Evolutionary conservation across 2,888 invertebrate species (phyloP).

Genomic region (Temnothorax rugatulus): DNA sequence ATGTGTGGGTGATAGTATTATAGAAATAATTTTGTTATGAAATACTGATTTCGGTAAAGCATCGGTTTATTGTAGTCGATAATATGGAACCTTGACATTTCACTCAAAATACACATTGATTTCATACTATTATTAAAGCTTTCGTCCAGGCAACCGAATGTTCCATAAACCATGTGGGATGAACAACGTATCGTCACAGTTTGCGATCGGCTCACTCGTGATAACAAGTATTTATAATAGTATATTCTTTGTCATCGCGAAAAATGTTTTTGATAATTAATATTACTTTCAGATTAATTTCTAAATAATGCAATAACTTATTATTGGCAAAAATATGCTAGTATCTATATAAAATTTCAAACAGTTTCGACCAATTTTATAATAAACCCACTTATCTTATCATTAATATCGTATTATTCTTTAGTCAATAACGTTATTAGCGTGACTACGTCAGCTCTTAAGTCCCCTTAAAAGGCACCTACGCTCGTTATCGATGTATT

Average conservation of each 20-base stretch:
- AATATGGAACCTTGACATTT: conserved; percentile 47
- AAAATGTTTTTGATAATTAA: background rate
- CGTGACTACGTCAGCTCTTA: background rate
- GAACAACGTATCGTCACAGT: background rate
- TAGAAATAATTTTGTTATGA: background rate
- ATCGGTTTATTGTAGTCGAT: conserved; percentile 31
- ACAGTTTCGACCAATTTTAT: background rate
- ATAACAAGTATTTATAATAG: background rate
- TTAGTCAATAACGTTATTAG: background rate
- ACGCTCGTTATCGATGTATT: background rate
- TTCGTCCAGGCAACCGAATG: conserved; percentile 7
- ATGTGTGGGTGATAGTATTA: background rate
- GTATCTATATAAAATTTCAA: background rate
- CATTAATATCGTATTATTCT: background rate
- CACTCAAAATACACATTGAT: conserved; percentile 37
- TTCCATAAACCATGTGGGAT: conserved; percentile 1
- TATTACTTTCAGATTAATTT: background rate
- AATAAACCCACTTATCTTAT: background rate
- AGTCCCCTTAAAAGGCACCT: background rate
- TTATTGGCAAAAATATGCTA: background rate
- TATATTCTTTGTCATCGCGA: background rate
- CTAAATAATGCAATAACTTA: background rate
- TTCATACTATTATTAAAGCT: conserved; percentile 34
- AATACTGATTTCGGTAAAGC: background rate
- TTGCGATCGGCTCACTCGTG: background rate